Conservation (phyloP, 2,797 vertebrate species). For the Malacoctenus gilli region DNA sequence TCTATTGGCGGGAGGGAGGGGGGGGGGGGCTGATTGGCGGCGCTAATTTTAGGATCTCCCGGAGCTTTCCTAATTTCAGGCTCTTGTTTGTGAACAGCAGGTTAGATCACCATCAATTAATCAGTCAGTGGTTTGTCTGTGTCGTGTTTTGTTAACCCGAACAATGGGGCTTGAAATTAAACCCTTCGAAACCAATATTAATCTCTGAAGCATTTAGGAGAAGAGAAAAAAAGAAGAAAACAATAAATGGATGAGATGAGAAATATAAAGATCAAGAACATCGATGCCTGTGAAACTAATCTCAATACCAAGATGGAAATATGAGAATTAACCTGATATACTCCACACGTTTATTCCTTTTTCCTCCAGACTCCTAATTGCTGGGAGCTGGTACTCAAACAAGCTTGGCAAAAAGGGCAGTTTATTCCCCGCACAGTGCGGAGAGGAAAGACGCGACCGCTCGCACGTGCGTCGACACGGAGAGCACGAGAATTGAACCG, state of each 20-base stretch:
- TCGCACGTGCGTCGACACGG: no score
- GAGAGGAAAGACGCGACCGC: no score
- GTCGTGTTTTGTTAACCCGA: slow-evolving; percentile 9
- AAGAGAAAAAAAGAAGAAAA: no score
- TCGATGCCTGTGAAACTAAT: no score
- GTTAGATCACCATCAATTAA: slow-evolving; percentile 9
- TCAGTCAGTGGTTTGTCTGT: slow-evolving; percentile 1
- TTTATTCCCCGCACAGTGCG: no score
- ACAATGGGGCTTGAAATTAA: slow-evolving; percentile 18
- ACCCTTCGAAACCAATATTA: neutral
- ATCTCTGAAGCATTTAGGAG: slow-evolving; percentile 18
- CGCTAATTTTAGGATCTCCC: neutral
- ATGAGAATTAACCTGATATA: no score
- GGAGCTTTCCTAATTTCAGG: slow-evolving; percentile 22
- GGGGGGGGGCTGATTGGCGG: slow-evolving; percentile 6
- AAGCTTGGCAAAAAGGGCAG: no score
- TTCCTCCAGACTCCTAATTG: no score
- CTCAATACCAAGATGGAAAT: no score
- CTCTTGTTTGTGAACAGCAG: slow-evolving; percentile 7
- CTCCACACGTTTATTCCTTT: no score
- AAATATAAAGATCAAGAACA: slow-evolving; percentile 1
- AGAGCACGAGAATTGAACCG: no score
- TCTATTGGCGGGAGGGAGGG: slow-evolving; percentile 8
- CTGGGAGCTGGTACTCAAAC: no score
- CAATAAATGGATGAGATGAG: neutral